Percentiles rank a stretch among this genome's conserved stretches.
Conservation (phyloP, 2,888 invertebrate genomes). For the Ditula angustiorana region DNA sequence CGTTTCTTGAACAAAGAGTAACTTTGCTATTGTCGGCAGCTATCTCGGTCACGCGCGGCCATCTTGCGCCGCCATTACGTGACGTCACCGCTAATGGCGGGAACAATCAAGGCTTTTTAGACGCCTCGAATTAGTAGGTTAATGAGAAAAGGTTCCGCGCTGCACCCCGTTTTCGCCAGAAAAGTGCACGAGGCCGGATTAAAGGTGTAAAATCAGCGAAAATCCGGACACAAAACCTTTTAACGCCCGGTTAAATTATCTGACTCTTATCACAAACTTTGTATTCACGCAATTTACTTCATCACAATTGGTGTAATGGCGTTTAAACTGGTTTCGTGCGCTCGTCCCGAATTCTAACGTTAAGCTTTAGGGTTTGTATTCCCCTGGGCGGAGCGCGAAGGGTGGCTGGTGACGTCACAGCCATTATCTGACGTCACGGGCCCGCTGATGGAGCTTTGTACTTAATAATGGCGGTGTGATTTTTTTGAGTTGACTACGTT, state of each 20-base stretch:
- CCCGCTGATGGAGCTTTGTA: constrained; percentile 36
- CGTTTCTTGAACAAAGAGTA: constrained; percentile 42
- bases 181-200: background rate
- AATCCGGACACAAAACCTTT: constrained; percentile 20
- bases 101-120: constrained; percentile 39
- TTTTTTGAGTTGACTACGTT: constrained; percentile 31
- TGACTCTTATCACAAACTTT: constrained; percentile 31
- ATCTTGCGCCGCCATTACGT: constrained; percentile 43
- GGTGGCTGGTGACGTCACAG: constrained; percentile 12
- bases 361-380: background rate
- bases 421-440: constrained; percentile 37
- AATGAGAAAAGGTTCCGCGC: constrained; percentile 23
- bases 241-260: constrained; percentile 31
- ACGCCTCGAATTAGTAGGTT: constrained; percentile 24
- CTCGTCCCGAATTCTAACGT: background rate
- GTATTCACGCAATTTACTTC: constrained; percentile 36
- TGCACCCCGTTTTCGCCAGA: background rate
- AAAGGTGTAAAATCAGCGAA: constrained; percentile 16
- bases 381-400: background rate
- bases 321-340: constrained; percentile 10
- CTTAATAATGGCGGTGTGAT: constrained; percentile 29
- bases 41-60: constrained; percentile 35
- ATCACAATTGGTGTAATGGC: constrained; percentile 36
- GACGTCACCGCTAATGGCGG: constrained; percentile 46
- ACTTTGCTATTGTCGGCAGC: constrained; percentile 45